phyloP scores from a whole-genome alignment of 2,888 invertebrate genomes.

The Hirtodrosophila alboralis region DNA sequence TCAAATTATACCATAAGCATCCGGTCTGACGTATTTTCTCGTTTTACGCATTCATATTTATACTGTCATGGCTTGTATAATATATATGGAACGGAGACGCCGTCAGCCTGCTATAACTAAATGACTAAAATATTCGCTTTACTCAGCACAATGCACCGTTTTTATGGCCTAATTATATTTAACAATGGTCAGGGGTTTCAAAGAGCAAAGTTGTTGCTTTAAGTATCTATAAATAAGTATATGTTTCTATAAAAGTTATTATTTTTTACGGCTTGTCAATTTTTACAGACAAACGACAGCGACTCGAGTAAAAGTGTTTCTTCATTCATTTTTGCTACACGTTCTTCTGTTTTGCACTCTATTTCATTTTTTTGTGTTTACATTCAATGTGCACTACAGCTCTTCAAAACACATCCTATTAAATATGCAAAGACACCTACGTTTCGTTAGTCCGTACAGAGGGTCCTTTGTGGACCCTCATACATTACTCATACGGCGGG shows the following conservation, averaged over 20 bases:
- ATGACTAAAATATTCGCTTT: constrained; percentile 34
- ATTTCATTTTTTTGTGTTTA: constrained; percentile 45
- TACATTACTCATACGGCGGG: constrained; percentile 53
- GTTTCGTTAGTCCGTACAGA: constrained; percentile 19
- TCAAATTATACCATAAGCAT: neutral
- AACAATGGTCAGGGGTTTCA: constrained; percentile 32
- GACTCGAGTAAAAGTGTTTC: constrained; percentile 40
- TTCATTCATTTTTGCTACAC: constrained; percentile 33
- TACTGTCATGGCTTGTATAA: constrained; percentile 37
- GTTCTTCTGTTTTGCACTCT: neutral
- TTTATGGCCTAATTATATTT: constrained; percentile 68
- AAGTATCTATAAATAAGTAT: constrained; percentile 26
- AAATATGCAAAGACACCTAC: constrained; percentile 51
- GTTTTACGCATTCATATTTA: constrained; percentile 38
- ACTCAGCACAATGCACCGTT: constrained; percentile 27
- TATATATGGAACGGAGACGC: constrained; percentile 27
- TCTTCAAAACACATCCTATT: constrained; percentile 36
- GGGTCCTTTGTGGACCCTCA: constrained; percentile 19
- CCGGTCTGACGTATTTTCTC: neutral
- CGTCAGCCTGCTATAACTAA: constrained; percentile 42
- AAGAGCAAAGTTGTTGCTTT: constrained; percentile 13
- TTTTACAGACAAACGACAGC: constrained; percentile 53
- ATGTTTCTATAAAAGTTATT: constrained; percentile 10
- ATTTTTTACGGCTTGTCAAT: constrained; percentile 72
- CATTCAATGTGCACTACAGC: constrained; percentile 22